These are phyloP conservation scores for Cyclopterus lumpus DNA, from an alignment of 2,797 vertebrate species.

Conservation along the genomic window DNA sequence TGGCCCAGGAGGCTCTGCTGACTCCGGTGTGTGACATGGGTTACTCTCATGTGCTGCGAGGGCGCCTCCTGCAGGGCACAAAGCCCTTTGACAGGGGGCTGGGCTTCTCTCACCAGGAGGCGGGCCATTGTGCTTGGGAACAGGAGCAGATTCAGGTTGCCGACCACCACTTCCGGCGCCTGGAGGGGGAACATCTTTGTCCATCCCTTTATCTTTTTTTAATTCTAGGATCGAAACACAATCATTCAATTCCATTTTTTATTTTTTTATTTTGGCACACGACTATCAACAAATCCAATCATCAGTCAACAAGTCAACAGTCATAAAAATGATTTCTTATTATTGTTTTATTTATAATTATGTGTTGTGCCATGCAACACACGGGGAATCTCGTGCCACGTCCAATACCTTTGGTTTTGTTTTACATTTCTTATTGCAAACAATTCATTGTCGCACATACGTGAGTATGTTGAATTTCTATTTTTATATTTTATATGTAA, in stretches of 20 bases:
- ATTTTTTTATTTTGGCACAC: conserved; percentile 19
- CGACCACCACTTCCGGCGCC: conserved; percentile 64
- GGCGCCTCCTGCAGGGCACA: conserved; percentile 77
- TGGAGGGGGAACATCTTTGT: conserved; percentile 57
- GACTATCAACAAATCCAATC: conserved; percentile 41
- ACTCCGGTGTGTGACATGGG: conserved; percentile 83
- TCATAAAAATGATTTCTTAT: conserved; percentile 58
- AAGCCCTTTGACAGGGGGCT: conserved; percentile 76
- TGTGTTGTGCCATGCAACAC: conserved; percentile 65
- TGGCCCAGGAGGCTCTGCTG: conserved; percentile 83
- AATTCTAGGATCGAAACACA: conserved; percentile 25
- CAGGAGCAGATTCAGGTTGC: conserved; percentile 76
- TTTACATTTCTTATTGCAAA: conserved; percentile 43
- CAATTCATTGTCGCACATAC: neutral
- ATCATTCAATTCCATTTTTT: conserved; percentile 26
- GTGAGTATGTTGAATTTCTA: neutral
- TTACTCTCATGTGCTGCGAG: conserved; percentile 82
- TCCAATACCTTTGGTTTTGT: conserved; percentile 21
- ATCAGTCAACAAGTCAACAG: conserved; percentile 33
- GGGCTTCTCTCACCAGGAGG: conserved; percentile 73
- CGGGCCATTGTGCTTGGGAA: conserved; percentile 73
- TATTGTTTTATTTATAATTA: conserved; percentile 31
- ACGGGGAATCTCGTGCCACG: conserved; percentile 48
- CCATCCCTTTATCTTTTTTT: conserved; percentile 46
- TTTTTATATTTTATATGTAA: neutral